Evolutionary conservation across 2,888 invertebrate genomes (phyloP).

Genomic region (Cephus sareptanus): DNA sequence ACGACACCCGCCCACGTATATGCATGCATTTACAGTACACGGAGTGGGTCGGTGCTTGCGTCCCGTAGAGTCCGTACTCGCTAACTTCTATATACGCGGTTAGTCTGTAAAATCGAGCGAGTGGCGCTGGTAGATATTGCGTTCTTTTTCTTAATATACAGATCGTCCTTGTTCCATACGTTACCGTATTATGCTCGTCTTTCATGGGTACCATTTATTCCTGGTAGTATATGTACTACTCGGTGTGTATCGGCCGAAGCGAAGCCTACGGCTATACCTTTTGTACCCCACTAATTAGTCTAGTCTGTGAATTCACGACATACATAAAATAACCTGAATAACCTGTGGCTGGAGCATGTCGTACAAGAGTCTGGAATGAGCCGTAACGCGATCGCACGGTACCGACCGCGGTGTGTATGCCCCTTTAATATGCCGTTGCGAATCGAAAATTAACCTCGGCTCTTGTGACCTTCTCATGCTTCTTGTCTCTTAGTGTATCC

Average conservation of each 20-base stretch:
- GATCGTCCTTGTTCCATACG: background rate
- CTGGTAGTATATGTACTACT: background rate
- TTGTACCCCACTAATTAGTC: background rate
- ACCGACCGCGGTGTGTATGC: background rate
- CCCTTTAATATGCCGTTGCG: background rate
- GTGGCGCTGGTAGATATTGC: constrained; percentile 29
- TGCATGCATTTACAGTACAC: background rate
- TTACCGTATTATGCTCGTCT: background rate
- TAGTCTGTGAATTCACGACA: constrained; percentile 2
- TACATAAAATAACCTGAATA: constrained; percentile 6
- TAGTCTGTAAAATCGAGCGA: constrained; percentile 29
- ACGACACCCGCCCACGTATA: constrained; percentile 5
- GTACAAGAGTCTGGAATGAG: background rate
- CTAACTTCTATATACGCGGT: constrained; percentile 1
- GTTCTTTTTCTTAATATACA: constrained; percentile 1
- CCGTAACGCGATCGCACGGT: background rate
- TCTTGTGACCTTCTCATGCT: background rate
- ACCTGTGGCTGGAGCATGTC: constrained; percentile 7
- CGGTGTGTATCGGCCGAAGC: background rate
- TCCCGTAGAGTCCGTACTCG: constrained; percentile 7
- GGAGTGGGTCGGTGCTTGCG: constrained; percentile 11
- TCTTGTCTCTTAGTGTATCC: background rate
- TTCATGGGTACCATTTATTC: background rate
- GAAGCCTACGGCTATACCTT: background rate
- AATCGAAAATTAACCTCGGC: background rate